Conservation (phyloP, 2,888 invertebrate genomes). For the Lepidocyrtinus sp. region DNA sequence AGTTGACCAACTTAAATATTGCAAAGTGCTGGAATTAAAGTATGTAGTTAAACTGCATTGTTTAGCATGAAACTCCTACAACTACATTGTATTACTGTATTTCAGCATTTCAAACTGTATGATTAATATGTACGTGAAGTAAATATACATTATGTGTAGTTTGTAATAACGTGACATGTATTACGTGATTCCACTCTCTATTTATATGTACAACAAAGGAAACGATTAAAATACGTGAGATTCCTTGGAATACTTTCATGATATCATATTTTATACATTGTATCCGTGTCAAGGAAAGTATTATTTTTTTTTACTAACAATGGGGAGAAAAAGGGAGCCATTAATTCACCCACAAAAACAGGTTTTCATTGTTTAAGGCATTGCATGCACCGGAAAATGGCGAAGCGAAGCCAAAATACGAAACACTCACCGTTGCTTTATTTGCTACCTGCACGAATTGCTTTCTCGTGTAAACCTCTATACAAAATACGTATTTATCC, state of each 20-base stretch:
- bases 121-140: not conserved
- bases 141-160: not conserved
- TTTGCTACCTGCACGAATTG: not conserved
- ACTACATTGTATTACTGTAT: not conserved
- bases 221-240: slow-evolving; percentile 8
- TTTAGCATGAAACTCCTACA: too few relatives aligned
- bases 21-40: too few relatives aligned
- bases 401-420: slow-evolving; percentile 6
- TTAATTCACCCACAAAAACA: not conserved
- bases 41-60: too few relatives aligned
- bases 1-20: too few relatives aligned
- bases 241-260: slow-evolving; percentile 38
- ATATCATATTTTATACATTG: slow-evolving; percentile 50
- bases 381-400: slow-evolving; percentile 15
- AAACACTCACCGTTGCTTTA: not conserved
- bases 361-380: not conserved
- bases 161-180: not conserved
- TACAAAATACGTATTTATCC: too few relatives aligned
- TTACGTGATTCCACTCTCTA: not conserved
- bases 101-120: not conserved
- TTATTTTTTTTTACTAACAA: slow-evolving; percentile 16
- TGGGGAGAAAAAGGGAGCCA: not conserved
- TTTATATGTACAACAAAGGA: not conserved
- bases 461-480: too few relatives aligned
- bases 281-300: slow-evolving; percentile 31